Conservation (phyloP, 2,113 vertebrate species). For the Malurus cyaneus region DNA sequence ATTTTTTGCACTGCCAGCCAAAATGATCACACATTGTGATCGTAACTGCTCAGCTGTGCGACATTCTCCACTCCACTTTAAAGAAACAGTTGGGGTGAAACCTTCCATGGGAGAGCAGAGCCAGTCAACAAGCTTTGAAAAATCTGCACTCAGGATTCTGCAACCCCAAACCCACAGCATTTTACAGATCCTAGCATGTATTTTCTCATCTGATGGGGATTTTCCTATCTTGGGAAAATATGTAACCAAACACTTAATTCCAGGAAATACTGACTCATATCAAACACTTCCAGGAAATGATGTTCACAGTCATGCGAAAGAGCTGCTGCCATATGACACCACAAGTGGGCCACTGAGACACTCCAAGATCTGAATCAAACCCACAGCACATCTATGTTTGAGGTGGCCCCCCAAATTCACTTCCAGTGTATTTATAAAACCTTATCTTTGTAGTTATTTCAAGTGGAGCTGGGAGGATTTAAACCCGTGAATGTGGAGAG, state of each 20-base stretch:
- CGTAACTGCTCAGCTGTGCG: background rate
- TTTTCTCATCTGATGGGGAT: background rate
- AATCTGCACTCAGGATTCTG: background rate
- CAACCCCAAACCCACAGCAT: background rate
- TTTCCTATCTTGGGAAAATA: background rate
- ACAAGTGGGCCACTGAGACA: background rate
- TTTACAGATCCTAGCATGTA: background rate
- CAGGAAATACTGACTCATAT: background rate
- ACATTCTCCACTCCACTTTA: background rate
- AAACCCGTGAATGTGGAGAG: background rate
- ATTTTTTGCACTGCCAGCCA: background rate
- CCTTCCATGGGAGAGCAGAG: background rate
- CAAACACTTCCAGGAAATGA: slow-evolving; percentile 8
- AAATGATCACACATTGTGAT: background rate
- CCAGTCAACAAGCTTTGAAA: background rate
- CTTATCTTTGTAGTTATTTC: background rate
- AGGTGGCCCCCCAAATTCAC: background rate
- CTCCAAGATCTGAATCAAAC: background rate
- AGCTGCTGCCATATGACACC: background rate
- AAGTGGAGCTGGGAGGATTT: background rate
- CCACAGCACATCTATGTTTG: background rate
- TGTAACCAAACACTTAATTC: background rate
- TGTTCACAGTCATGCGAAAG: background rate
- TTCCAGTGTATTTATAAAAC: background rate
- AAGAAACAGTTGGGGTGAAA: background rate